Base-by-base conservation (phyloP, 2,888 invertebrate species). In the Brachyptera risi region DNA sequence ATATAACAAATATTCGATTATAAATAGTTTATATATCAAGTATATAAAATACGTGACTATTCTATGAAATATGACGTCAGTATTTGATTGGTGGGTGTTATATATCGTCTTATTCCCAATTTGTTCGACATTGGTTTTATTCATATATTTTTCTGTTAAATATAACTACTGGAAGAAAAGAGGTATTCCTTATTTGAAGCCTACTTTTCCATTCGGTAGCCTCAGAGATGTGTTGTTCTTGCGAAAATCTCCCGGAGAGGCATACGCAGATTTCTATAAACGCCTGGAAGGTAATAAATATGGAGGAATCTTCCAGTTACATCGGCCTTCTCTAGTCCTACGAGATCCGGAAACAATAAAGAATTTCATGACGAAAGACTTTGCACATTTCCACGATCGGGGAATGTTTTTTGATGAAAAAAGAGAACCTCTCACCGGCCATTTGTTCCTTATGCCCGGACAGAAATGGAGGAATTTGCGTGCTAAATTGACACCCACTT, bases 401-500 rank as follows among this genome's bases (percentile, higher is more conserved):
- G 62, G 62, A 1, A 26, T 61, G 7, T 50, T 59, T 26, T 31
- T 58, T 11, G 62, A 65, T 40, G 63, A 65, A 58, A 57, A 63
- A 2, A 35, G 50, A 7, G 63, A 64, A 62, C 74, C 73, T 1
- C 58, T 75, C 2, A 67, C 68, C 9, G 72, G 67, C 0, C 69
- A 73, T 58, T 62, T 75, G 24, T 72, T 74, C 27, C 59, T 67
- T 0, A 50, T 73, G 19, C 60, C 68, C 5, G 75, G 75, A 0
- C 64, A 68, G 7, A 71, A 69, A 38, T 76, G 76, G 76, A 71
- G 69, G 40, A 68, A 69, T 59, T 62, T 76, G n/a, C 68, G 76
- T 2, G 65, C 69, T 13, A 75, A 74, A 62, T 62, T 76, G n/a
- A 71, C 73, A 2, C 74, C 75, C n/a, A 72, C 74, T 3, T 76